Evolutionary conservation across 2,113 vertebrate genomes (phyloP).

Genomic region (Chloroceryle aenea): DNA sequence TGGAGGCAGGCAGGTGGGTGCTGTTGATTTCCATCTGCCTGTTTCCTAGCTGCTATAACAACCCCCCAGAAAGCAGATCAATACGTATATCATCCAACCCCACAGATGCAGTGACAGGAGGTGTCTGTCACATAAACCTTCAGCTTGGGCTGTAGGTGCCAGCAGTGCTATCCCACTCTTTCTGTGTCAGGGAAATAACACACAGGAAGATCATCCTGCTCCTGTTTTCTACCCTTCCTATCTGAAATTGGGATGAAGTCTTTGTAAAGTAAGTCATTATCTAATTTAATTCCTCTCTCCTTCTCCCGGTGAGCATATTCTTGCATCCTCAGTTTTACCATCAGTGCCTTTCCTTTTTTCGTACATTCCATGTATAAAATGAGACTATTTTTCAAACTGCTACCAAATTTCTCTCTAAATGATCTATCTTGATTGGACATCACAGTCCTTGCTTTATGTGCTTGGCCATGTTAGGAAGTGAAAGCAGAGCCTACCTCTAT

Average conservation of each 20-base stretch:
- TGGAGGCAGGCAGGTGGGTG: background rate
- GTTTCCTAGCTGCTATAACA: constrained; percentile 23
- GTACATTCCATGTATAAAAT: background rate
- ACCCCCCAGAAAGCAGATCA: background rate
- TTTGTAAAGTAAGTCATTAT: background rate
- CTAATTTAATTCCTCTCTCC: background rate
- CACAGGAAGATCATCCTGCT: background rate
- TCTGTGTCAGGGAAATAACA: fast-evolving
- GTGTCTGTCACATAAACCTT: background rate
- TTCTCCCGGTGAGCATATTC: background rate
- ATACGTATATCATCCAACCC: background rate
- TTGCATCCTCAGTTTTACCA: background rate
- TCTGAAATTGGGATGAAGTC: background rate
- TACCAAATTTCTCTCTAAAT: background rate
- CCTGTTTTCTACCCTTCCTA: background rate
- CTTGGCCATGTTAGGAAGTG: background rate
- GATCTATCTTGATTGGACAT: background rate
- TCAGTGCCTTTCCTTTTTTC: background rate
- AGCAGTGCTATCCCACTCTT: fast-evolving
- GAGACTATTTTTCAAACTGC: background rate
- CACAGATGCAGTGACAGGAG: background rate
- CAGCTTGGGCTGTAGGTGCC: fast-evolving
- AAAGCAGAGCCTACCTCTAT: background rate
- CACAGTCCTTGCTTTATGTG: background rate
- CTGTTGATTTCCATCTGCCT: background rate